These are phyloP conservation scores for Emydoidea blandingii DNA, from an alignment of 2,797 vertebrate species.

Conservation along the genomic window DNA sequence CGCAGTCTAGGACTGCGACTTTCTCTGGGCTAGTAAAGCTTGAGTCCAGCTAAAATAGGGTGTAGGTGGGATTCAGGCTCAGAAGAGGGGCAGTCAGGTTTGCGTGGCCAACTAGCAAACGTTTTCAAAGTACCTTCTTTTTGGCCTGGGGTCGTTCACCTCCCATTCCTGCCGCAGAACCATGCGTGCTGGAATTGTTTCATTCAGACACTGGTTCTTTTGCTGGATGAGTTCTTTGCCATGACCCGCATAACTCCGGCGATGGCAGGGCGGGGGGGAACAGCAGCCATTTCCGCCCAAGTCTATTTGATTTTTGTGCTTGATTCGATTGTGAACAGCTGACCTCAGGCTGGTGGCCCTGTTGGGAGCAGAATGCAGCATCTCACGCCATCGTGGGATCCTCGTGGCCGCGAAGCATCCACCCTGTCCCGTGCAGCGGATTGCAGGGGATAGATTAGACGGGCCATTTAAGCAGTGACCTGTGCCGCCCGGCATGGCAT, in stretches of 20 bases:
- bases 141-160: neutral
- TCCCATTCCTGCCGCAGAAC: neutral
- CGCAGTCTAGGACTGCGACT: neutral
- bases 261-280: fast-evolving
- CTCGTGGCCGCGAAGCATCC: too few species aligned
- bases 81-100: neutral
- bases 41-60: neutral
- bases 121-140: neutral
- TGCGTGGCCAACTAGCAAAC: neutral
- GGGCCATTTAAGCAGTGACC: too few species aligned
- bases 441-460: too few species aligned
- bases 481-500: too few species aligned
- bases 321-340: neutral
- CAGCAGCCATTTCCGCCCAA: neutral
- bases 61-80: neutral
- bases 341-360: too few species aligned
- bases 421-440: too few species aligned
- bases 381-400: too few species aligned
- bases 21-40: neutral
- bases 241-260: neutral
- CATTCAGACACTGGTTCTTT: neutral
- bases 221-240: neutral
- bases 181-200: neutral
- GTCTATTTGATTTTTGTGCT: neutral
- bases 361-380: too few species aligned